Percentiles rank a stretch among this genome's conserved stretches.
Conservation (phyloP, 2,888 invertebrate species). For the Lepeophtheirus nordmannii region DNA sequence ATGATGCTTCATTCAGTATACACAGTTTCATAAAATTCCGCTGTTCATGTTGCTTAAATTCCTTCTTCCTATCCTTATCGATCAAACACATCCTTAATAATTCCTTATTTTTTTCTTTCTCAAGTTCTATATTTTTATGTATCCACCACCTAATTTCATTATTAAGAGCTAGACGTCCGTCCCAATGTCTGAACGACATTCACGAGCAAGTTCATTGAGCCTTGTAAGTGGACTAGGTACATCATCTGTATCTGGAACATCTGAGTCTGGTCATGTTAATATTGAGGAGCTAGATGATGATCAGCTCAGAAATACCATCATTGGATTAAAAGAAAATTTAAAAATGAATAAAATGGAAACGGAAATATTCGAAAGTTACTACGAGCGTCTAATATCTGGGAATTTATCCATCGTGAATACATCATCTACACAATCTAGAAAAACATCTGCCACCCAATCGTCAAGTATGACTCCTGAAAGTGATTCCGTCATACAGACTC, state of each 20-base stretch:
- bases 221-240: conserved; percentile 15
- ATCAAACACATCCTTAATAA: too few relatives aligned
- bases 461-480: neutral
- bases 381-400: neutral
- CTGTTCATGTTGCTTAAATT: too few relatives aligned
- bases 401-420: neutral
- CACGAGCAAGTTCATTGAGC: conserved; percentile 15
- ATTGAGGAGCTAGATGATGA: conserved; percentile 12
- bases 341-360: conserved; percentile 5
- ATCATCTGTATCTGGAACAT: conserved; percentile 11
- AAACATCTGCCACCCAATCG: neutral
- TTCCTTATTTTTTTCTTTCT: too few relatives aligned
- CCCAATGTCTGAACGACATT: neutral
- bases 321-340: neutral
- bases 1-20: too few relatives aligned
- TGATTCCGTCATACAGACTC: neutral
- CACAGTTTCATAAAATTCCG: too few relatives aligned
- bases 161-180: too few relatives aligned
- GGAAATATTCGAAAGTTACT: conserved; percentile 9
- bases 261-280: conserved; percentile 20
- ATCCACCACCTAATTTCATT: too few relatives aligned
- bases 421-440: neutral
- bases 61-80: too few relatives aligned
- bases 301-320: neutral
- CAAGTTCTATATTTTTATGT: too few relatives aligned